phyloP scores from a whole-genome alignment of 2,113 vertebrate species.

The Fulmarus glacialis region DNA sequence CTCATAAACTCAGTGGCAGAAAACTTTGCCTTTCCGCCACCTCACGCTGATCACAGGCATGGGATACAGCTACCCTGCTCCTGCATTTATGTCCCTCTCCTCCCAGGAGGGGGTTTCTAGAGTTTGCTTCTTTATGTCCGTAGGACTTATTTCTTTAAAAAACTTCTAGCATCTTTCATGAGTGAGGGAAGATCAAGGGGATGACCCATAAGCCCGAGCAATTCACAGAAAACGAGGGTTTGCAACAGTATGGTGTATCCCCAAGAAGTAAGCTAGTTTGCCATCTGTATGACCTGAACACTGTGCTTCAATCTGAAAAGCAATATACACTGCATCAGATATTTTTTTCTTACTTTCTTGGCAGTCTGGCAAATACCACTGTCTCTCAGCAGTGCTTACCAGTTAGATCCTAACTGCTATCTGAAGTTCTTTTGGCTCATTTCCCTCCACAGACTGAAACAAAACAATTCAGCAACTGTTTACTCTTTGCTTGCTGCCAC shows the following conservation, averaged over 20 bases:
- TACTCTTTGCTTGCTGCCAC: background rate
- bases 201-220: background rate
- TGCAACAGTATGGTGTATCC: background rate
- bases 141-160: background rate
- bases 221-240: background rate
- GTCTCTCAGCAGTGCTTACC: background rate
- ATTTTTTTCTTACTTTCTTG: background rate
- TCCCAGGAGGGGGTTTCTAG: background rate
- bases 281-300: background rate
- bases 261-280: background rate
- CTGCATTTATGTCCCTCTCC: background rate
- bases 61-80: background rate
- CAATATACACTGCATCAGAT: background rate
- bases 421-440: background rate
- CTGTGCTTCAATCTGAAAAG: background rate
- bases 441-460: background rate
- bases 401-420: background rate
- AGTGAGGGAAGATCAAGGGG: background rate
- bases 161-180: background rate
- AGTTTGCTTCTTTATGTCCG: background rate
- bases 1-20: background rate
- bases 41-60: background rate
- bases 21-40: background rate
- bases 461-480: background rate
- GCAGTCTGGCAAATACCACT: background rate